Conservation (phyloP, 2,888 invertebrate species). For the Ormia ochracea region DNA sequence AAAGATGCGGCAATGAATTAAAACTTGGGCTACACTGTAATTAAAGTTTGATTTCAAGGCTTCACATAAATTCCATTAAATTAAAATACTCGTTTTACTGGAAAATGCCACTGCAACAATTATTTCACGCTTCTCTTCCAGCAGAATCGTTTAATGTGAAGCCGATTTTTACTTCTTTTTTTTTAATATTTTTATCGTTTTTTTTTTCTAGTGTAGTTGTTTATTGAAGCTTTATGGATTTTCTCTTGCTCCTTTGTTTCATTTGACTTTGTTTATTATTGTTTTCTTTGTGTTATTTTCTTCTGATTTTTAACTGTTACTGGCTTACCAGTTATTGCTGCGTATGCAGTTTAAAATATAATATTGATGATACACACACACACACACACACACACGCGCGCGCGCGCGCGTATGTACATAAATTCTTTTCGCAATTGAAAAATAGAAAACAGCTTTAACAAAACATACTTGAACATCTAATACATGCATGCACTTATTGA, state of each 20-base stretch:
- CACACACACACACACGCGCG: no score
- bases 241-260: neutral
- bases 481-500: conserved; percentile 27
- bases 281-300: neutral
- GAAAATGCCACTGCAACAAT: no score
- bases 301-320: conserved; percentile 26
- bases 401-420: no score
- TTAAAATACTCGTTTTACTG: no score
- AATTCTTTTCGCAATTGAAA: neutral
- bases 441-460: conserved; percentile 1
- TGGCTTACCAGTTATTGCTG: neutral
- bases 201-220: neutral
- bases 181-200: neutral
- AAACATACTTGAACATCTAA: conserved; percentile 8
- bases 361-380: conserved; percentile 35
- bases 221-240: neutral
- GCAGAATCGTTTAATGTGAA: no score
- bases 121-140: no score
- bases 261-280: neutral
- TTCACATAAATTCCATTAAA: no score
- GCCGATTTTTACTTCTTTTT: neutral
- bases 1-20: no score
- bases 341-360: neutral
- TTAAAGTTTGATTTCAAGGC: no score
- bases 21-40: no score